These are phyloP conservation scores for Penelope pileata DNA, from an alignment of 2,113 vertebrate genomes.

Conservation along the genomic window DNA sequence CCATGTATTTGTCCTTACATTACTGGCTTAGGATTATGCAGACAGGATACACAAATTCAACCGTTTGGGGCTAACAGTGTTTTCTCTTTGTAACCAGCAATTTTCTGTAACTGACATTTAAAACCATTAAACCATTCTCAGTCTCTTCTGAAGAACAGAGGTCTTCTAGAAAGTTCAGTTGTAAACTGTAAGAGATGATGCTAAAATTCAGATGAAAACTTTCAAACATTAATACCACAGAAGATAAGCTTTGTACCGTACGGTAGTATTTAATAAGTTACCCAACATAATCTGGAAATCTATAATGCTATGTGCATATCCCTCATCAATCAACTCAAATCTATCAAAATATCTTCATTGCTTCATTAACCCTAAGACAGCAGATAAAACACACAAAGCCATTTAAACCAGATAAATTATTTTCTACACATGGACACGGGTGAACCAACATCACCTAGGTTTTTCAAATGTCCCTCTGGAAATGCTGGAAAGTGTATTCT, in stretches of 20 bases:
- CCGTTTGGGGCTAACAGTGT: neutral
- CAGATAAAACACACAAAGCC: neutral
- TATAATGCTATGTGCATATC: neutral
- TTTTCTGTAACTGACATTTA: neutral
- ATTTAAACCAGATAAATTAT: conserved; percentile 7
- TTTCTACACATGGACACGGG: neutral
- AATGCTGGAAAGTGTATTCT: neutral
- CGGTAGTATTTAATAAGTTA: neutral
- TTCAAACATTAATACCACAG: neutral
- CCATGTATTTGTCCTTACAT: neutral
- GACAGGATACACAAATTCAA: neutral
- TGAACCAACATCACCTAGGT: neutral
- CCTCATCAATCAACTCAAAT: neutral
- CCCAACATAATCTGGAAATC: neutral
- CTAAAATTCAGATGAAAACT: neutral
- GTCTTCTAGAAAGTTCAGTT: neutral
- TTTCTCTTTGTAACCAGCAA: neutral
- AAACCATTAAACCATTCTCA: neutral
- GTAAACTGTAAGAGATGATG: neutral
- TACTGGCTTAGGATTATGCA: neutral
- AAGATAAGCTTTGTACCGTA: neutral
- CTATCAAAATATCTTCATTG: neutral
- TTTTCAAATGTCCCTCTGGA: conserved; percentile 1
- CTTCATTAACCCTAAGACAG: neutral
- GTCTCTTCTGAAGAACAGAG: neutral